A percentile compares a stretch with the other conserved stretches of the same genome.
Evolutionary conservation across 2,888 invertebrate genomes (phyloP).

Genomic region (Calephelis perditalis): DNA sequence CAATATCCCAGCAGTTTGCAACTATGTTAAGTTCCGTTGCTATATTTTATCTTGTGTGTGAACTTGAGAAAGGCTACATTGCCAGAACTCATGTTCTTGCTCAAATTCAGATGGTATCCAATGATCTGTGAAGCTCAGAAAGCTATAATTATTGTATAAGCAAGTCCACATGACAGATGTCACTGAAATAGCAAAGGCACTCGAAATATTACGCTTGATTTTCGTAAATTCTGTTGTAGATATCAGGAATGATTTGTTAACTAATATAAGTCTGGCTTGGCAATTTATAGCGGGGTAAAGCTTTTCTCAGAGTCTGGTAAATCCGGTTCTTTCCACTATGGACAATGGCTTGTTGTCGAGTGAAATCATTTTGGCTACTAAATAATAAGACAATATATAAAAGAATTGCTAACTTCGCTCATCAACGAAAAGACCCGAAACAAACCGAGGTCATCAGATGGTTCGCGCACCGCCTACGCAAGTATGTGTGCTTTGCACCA

Average conservation of each 20-base stretch:
- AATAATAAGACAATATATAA: conserved; percentile 13
- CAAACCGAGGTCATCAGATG: too few relatives aligned
- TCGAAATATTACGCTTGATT: conserved; percentile 28
- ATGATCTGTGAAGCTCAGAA: conserved; percentile 31
- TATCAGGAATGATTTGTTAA: conserved; percentile 29
- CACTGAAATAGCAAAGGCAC: conserved; percentile 28
- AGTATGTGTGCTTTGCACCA: too few relatives aligned
- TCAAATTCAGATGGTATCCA: conserved; percentile 32
- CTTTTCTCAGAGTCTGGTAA: conserved; percentile 33
- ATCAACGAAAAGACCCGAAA: too few relatives aligned
- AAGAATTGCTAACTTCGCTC: too few relatives aligned
- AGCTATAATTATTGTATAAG: conserved; percentile 25
- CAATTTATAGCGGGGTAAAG: conserved; percentile 28
- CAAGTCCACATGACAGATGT: conserved; percentile 34
- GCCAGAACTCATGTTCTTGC: conserved; percentile 32
- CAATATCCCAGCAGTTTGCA: conserved; percentile 37
- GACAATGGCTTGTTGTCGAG: conserved; percentile 29
- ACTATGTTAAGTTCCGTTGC: conserved; percentile 35
- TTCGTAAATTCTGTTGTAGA: conserved; percentile 27
- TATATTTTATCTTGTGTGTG: conserved; percentile 35
- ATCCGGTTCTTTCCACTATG: conserved; percentile 36
- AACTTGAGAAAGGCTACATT: conserved; percentile 30
- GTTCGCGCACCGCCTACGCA: too few relatives aligned
- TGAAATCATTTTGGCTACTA: conserved; percentile 21
- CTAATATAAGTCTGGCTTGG: conserved; percentile 30